phyloP scores from a whole-genome alignment of 2,797 vertebrate genomes.

The Ammospiza maritima region DNA sequence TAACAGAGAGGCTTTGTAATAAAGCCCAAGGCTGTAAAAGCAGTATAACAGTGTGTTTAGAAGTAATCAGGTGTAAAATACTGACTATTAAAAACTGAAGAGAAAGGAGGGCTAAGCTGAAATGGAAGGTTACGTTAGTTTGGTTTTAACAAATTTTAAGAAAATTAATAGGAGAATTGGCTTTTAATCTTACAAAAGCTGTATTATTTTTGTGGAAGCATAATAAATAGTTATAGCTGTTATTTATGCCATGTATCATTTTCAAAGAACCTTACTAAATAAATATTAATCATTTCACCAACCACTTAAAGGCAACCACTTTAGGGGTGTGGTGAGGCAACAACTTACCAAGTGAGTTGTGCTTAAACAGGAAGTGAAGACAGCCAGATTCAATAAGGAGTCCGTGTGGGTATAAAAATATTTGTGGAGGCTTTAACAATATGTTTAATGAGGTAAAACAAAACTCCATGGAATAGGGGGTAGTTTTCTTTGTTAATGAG shows the following conservation, averaged over 20 bases:
- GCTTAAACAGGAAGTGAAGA: constrained; percentile 21
- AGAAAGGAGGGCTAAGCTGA: constrained; percentile 24
- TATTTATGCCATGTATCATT: constrained; percentile 41
- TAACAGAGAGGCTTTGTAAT: not conserved
- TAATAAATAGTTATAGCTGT: not conserved
- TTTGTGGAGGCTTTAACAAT: constrained; percentile 38
- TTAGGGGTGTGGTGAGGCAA: not conserved
- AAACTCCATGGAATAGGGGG: not conserved
- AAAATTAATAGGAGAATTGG: not conserved
- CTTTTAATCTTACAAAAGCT: constrained; percentile 21
- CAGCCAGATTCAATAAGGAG: constrained; percentile 28
- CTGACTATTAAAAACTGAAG: constrained; percentile 18
- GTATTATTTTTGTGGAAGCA: not conserved
- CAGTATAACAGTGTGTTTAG: constrained; percentile 11
- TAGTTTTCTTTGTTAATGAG: constrained; percentile 20
- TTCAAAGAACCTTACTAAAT: constrained; percentile 37
- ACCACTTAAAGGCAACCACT: constrained; percentile 47
- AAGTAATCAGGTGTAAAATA: constrained; percentile 44
- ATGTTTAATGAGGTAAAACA: constrained; percentile 13
- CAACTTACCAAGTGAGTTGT: constrained; percentile 17
- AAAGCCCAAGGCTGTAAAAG: constrained; percentile 14
- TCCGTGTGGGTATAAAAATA: not conserved
- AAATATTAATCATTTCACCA: constrained; percentile 51
- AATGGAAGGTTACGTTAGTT: not conserved
- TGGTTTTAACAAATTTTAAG: not conserved